Base-by-base conservation (phyloP, 2,113 vertebrate species). In the Sebastes schlegelii region DNA sequence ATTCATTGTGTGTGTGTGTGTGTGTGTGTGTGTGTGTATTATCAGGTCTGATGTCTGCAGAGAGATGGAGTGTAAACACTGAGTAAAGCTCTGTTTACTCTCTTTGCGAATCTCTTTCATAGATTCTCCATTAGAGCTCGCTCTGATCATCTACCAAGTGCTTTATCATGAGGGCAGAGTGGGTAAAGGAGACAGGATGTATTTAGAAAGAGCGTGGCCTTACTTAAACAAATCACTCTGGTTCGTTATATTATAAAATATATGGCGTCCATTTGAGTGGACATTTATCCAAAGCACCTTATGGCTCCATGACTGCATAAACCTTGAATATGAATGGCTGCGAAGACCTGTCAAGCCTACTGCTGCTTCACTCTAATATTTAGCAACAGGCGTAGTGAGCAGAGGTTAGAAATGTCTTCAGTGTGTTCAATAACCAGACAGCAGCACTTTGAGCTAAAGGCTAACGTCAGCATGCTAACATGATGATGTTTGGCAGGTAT, bases 81-180 rank as follows among this genome's bases (percentile, higher is more conserved):
- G 71, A 80, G 77, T 68, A 79, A 83, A 91, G 71, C 86, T 89
- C 74, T 91, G 91, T 91, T 92, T 93, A 89, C 87, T 74, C 80
- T 86, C 73, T 62, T 63, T 78, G 70, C 23, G 21, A 83, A 73
- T 63, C 73, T 69, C 78, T 77, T 75, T 74, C 87, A 87, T 88
- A 80, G 77, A 88, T 91, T 85, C 84, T 90, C 91, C 91, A 93
- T 92, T 93, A 92, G 86, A 57, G 86, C 74, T 77, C 51, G n/a
- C 75, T 86, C 77, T 86, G 82, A 88, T 92, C 87, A 83, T 73
- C 80, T 7, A 85, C 78, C 85, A 88, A 86, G 87, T 88, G 86
- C 88, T 94, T 88, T 10, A 91, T 91, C 88, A 91, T 12, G 42
- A 80, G 43, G 73, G 85, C 79, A 73, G 71, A 80, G 86, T 70